These are phyloP conservation scores for Cinara cedri DNA, from an alignment of 2,888 invertebrate genomes.

Conservation along the genomic window DNA sequence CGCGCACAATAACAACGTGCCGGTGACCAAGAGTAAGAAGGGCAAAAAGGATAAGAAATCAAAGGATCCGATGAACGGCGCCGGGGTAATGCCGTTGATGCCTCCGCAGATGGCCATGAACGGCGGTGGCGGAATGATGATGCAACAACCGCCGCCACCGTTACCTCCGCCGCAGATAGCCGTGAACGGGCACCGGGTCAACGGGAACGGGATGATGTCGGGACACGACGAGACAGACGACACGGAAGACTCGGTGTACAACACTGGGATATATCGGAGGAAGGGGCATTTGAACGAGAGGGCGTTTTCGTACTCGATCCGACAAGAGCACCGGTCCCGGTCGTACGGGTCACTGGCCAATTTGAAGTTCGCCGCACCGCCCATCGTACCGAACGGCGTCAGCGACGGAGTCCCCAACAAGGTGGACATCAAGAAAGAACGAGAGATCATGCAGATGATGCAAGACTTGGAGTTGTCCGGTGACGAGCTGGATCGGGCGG, in stretches of 20 bases:
- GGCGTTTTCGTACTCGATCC: slow-evolving; percentile 91
- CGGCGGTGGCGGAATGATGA: slow-evolving; percentile 61
- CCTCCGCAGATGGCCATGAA: slow-evolving; percentile 61
- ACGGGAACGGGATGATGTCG: slow-evolving; percentile 58
- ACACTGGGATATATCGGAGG: slow-evolving; percentile 86
- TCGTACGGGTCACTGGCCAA: slow-evolving; percentile 92
- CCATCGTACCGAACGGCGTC: slow-evolving; percentile 61
- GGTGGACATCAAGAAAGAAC: slow-evolving; percentile 83
- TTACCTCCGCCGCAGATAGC: slow-evolving; percentile 29
- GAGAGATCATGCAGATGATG: slow-evolving; percentile 91
- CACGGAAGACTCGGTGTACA: slow-evolving; percentile 68
- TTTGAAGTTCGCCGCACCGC: slow-evolving; percentile 83
- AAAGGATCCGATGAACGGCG: slow-evolving; percentile 36
- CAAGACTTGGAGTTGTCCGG: slow-evolving; percentile 85
- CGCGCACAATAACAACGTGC: slow-evolving; percentile 65
- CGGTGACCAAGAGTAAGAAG: slow-evolving; percentile 62
- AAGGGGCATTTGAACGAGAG: slow-evolving; percentile 91
- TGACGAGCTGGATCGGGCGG: slow-evolving; percentile 70
- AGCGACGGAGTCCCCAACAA: slow-evolving; percentile 61
- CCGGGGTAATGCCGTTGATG: slow-evolving; percentile 57
- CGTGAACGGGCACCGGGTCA: slow-evolving; percentile 47
- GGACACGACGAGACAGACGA: slow-evolving; percentile 61
- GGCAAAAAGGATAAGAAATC: slow-evolving; percentile 59
- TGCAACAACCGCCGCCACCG: slow-evolving; percentile 60
- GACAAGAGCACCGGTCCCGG: slow-evolving; percentile 90